Evolutionary conservation across 2,888 invertebrate genomes (phyloP).

Genomic region (Microdon myrmicae): DNA sequence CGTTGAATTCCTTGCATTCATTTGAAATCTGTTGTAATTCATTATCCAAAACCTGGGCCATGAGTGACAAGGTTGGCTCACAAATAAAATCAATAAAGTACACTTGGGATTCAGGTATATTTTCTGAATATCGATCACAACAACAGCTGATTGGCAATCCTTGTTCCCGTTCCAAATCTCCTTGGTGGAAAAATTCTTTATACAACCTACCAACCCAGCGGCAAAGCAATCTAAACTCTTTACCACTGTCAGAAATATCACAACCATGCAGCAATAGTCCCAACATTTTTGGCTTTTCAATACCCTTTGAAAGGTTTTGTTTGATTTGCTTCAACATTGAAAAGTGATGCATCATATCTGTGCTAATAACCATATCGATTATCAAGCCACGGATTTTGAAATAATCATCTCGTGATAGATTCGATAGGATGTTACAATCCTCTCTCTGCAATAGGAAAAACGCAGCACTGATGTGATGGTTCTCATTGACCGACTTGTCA

Average conservation of each 20-base stretch:
- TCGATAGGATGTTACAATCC: constrained; percentile 89
- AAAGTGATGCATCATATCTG: constrained; percentile 98
- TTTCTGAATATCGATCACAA: constrained; percentile 91
- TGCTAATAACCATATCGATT: constrained; percentile 96
- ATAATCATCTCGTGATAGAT: constrained; percentile 88
- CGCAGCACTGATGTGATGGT: constrained; percentile 66
- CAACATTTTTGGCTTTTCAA: constrained; percentile 92
- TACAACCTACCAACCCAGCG: constrained; percentile 89
- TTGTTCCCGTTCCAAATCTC: constrained; percentile 88
- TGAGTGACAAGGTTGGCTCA: constrained; percentile 91
- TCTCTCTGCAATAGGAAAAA: constrained; percentile 85
- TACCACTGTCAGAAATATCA: constrained; percentile 94
- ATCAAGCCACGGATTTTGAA: constrained; percentile 90
- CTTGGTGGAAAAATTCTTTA: constrained; percentile 93
- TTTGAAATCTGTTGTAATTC: constrained; percentile 63
- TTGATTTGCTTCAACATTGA: constrained; percentile 96
- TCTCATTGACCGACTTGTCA: constrained; percentile 73
- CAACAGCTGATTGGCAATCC: constrained; percentile 93
- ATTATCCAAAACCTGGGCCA: constrained; percentile 83
- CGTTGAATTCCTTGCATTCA: too few relatives aligned
- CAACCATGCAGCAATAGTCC: constrained; percentile 92
- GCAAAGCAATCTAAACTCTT: constrained; percentile 79
- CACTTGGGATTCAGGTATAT: constrained; percentile 96
- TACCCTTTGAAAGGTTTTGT: constrained; percentile 82
- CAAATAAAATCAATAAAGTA: constrained; percentile 98